A percentile compares a stretch with the other conserved stretches of the same genome.
Evolutionary conservation across 2,113 vertebrate species (phyloP).

Genomic region (Chlorodrepanis virens): DNA sequence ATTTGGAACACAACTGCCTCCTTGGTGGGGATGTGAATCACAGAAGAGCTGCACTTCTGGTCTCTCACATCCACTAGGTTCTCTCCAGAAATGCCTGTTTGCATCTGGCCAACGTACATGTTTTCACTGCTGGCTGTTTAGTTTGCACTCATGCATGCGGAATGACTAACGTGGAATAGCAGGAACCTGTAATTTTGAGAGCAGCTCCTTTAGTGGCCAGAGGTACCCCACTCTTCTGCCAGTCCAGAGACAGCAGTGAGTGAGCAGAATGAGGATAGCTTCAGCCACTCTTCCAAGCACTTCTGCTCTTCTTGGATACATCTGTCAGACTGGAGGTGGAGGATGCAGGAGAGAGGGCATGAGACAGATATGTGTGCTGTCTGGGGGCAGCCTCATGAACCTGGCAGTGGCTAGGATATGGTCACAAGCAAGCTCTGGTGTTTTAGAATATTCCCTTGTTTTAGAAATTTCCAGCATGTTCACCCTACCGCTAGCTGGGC

Average conservation of each 20-base stretch:
- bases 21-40: not conserved
- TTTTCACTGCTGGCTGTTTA: not conserved
- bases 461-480: not conserved
- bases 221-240: not conserved
- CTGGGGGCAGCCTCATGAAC: not conserved
- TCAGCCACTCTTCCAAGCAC: not conserved
- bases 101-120: accelerated
- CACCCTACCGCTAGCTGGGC: accelerated
- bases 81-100: not conserved
- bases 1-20: not conserved
- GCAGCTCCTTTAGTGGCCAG: not conserved
- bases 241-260: not conserved
- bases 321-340: accelerated
- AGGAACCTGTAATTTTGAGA: not conserved
- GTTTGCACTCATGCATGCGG: accelerated
- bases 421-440: not conserved
- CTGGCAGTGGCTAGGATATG: not conserved
- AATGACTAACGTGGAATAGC: not conserved
- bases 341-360: not conserved
- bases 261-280: not conserved
- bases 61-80: not conserved
- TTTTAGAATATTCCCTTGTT: not conserved
- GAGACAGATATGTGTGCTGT: not conserved
- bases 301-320: not conserved
- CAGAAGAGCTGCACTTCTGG: not conserved